Percentiles rank a stretch among this genome's conserved stretches.
phyloP scores from a whole-genome alignment of 2,797 vertebrate genomes.

The Phylloscopus collybita region DNA sequence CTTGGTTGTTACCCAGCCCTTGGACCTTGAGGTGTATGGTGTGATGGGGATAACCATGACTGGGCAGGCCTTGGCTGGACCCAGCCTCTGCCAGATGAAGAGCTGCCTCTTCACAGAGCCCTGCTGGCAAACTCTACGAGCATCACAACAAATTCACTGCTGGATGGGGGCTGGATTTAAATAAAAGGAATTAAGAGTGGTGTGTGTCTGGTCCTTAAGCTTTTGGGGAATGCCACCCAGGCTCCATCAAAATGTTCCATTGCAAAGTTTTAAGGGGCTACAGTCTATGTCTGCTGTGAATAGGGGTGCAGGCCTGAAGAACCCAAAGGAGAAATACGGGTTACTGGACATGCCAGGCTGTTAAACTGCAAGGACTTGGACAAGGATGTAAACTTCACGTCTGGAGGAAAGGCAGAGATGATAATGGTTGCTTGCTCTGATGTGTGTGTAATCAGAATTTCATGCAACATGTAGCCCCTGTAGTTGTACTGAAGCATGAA shows the following conservation, averaged over 20 bases:
- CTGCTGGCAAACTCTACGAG: background rate
- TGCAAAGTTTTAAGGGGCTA: background rate
- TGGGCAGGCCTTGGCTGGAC: background rate
- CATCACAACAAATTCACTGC: background rate
- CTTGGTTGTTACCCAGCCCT: background rate
- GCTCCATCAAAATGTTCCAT: background rate
- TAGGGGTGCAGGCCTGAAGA: background rate
- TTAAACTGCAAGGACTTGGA: background rate
- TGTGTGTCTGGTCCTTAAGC: background rate
- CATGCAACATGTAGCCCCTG: background rate
- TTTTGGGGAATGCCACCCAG: background rate
- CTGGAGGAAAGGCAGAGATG: background rate
- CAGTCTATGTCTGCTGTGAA: background rate
- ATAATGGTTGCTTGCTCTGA: background rate
- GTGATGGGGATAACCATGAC: background rate
- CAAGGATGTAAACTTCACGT: background rate
- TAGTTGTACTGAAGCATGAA: background rate
- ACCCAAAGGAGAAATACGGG: background rate
- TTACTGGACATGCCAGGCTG: background rate
- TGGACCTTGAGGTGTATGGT: background rate
- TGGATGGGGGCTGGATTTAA: background rate
- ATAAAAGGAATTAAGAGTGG: background rate
- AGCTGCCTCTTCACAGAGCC: background rate
- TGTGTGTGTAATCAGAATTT: background rate
- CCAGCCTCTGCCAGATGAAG: background rate